Evolutionary conservation across 2,797 vertebrate genomes (phyloP).

Genomic region (Poecilia velifera): DNA sequence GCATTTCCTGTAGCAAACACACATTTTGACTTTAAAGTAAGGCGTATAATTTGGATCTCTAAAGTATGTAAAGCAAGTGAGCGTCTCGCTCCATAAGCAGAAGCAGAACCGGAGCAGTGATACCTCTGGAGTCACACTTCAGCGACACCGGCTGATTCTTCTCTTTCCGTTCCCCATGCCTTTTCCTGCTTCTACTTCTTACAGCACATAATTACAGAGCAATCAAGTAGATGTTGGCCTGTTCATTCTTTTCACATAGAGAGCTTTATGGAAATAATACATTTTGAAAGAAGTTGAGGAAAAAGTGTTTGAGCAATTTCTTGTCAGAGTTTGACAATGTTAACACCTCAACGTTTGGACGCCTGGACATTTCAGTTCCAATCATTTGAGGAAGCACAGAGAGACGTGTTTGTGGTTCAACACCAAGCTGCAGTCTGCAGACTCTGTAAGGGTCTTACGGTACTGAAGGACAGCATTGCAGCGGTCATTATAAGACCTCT

Average conservation of each 20-base stretch:
- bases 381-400: not conserved
- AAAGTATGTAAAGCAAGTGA: not conserved
- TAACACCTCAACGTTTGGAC: not conserved
- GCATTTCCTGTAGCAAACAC: not conserved
- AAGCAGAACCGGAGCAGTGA: not conserved
- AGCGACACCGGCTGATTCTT: not conserved
- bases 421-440: not conserved
- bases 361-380: not conserved
- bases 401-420: not conserved
- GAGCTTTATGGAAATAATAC: not conserved
- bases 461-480: not conserved
- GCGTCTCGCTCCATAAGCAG: not conserved
- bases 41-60: not conserved
- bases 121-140: not conserved
- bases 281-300: not conserved
- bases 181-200: not conserved
- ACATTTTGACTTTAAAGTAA: not conserved
- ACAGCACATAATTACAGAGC: not conserved
- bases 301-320: not conserved
- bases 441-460: not conserved
- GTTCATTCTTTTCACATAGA: not conserved
- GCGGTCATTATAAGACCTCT: not conserved
- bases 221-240: not conserved
- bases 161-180: not conserved
- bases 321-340: not conserved